phyloP scores from a whole-genome alignment of 2,888 invertebrate species.

The Cylindroiulus punctatus region DNA sequence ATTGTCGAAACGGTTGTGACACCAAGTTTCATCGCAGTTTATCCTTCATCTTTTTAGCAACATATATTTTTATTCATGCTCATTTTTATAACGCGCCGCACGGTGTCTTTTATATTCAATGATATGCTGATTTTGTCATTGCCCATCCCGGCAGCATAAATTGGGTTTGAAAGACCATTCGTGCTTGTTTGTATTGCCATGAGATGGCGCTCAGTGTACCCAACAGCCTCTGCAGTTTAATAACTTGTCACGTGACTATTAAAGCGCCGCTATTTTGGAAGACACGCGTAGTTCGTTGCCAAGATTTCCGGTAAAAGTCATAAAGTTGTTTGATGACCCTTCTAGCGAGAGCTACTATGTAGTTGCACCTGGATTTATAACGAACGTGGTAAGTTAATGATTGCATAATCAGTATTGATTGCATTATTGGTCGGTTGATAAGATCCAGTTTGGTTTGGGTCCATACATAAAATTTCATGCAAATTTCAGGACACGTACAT shows the following conservation, averaged over 20 bases:
- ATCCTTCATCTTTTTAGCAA: not conserved
- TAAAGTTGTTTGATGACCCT: no score
- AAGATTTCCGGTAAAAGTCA: not conserved
- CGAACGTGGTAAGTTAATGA: not conserved
- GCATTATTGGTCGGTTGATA: not conserved
- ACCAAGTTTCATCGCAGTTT: not conserved
- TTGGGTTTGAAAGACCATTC: not conserved
- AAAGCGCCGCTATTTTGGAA: conserved; percentile 3
- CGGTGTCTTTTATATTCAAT: not conserved
- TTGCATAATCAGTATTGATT: not conserved
- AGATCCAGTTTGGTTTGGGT: no score
- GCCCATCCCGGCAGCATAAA: not conserved
- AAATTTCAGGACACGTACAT: no score
- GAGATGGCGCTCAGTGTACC: conserved; percentile 11
- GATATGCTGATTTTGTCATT: not conserved
- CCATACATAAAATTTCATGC: no score
- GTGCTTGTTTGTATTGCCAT: conserved; percentile 7
- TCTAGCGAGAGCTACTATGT: not conserved
- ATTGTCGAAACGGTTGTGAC: conserved; percentile 47
- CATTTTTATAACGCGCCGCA: not conserved
- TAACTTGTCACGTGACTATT: not conserved
- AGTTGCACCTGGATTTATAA: not conserved
- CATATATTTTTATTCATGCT: not conserved
- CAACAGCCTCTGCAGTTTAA: not conserved
- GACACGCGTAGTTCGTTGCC: not conserved